Conservation (phyloP, 2,113 vertebrate genomes). For the Stegostoma tigrinum region DNA sequence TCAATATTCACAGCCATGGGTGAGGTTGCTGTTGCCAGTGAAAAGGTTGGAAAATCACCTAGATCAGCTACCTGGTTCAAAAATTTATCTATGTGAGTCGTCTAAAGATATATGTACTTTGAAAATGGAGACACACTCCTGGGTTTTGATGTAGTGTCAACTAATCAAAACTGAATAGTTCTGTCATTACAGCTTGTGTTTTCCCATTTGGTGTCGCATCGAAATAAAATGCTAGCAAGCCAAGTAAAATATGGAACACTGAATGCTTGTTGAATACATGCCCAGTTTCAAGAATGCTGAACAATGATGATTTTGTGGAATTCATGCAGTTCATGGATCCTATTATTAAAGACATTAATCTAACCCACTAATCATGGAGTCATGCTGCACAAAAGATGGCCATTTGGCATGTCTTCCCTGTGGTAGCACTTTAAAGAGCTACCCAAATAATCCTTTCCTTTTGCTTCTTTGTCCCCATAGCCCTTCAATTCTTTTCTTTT, state of each 20-base stretch:
- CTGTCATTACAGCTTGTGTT: neutral
- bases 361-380: neutral
- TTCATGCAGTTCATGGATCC: neutral
- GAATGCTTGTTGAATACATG: neutral
- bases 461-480: neutral
- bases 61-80: neutral
- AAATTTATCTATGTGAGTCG: neutral
- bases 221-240: neutral
- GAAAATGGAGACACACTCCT: neutral
- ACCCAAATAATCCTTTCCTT: neutral
- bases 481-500: neutral
- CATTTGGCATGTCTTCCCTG: neutral
- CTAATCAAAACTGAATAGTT: neutral
- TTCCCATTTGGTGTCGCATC: neutral
- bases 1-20: neutral
- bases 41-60: neutral
- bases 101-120: neutral
- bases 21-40: neutral
- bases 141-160: neutral
- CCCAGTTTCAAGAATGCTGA: neutral
- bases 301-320: neutral
- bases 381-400: neutral
- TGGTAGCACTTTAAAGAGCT: neutral
- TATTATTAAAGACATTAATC: neutral
- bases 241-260: neutral